Evolutionary conservation across 2,113 vertebrate species (phyloP).

Genomic region (Saccopteryx bilineata): DNA sequence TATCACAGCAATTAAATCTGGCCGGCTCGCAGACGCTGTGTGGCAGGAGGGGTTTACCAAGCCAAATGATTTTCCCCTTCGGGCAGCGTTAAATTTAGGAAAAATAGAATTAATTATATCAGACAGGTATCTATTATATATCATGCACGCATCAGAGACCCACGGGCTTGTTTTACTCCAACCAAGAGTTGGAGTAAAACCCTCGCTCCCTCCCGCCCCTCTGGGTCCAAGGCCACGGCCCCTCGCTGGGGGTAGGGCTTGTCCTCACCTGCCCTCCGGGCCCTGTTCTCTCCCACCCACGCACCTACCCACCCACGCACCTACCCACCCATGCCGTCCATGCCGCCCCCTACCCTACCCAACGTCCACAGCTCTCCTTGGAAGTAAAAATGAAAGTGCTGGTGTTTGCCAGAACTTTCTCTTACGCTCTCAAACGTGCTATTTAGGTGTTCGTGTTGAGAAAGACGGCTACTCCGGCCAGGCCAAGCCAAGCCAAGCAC

Average conservation of each 20-base stretch:
- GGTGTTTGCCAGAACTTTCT: conserved; percentile 60
- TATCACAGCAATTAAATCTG: conserved; percentile 97
- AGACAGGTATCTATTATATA: conserved; percentile 94
- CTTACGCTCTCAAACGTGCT: not conserved
- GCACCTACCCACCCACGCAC: not conserved
- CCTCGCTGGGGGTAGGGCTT: conserved; percentile 53
- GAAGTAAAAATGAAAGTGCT: conserved; percentile 47
- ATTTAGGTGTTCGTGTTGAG: not conserved
- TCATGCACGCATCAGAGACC: conserved; percentile 86
- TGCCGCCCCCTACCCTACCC: no score
- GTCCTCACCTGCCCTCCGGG: not conserved
- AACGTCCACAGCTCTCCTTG: conserved; percentile 5
- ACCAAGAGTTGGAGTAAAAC: conserved; percentile 73
- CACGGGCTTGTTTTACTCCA: conserved; percentile 81
- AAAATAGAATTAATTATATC: conserved; percentile 97
- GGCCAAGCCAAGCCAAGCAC: no score
- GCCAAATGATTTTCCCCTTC: conserved; percentile 92
- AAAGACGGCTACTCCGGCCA: not conserved
- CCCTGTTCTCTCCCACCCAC: no score
- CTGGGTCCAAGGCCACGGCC: conserved; percentile 70
- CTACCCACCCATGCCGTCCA: not conserved
- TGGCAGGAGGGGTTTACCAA: conserved; percentile 94
- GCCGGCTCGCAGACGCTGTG: conserved; percentile 93
- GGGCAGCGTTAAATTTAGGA: conserved; percentile 95
- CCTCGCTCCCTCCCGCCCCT: not conserved